Evolutionary conservation across 2,113 vertebrate species (phyloP).

Genomic region (Oxyruncus cristatus): DNA sequence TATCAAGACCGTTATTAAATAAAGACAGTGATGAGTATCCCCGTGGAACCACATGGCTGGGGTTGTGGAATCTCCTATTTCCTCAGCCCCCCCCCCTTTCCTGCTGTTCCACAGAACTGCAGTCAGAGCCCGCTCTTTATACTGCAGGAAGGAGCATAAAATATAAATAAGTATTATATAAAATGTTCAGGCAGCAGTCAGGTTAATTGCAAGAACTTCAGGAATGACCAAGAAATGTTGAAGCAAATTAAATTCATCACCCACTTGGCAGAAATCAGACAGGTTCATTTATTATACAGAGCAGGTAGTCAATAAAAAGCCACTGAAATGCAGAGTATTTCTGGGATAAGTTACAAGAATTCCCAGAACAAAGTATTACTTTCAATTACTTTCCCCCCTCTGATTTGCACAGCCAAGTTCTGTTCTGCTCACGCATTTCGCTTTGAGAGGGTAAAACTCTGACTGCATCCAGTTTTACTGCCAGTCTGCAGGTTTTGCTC

Average conservation of each 20-base stretch:
- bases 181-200: neutral
- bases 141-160: neutral
- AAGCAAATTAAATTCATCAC: neutral
- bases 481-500: neutral
- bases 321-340: constrained; percentile 3
- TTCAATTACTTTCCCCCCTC: neutral
- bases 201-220: neutral
- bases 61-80: neutral
- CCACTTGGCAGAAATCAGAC: neutral
- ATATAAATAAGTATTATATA: neutral
- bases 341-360: neutral
- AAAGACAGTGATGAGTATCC: accelerated
- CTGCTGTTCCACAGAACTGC: neutral
- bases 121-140: neutral
- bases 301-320: constrained; percentile 23
- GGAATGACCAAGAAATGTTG: neutral
- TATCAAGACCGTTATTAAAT: accelerated
- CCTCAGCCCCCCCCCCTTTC: neutral
- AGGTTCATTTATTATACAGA: neutral
- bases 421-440: neutral
- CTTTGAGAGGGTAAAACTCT: neutral
- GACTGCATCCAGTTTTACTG: neutral
- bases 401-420: neutral
- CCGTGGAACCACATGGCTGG: neutral
- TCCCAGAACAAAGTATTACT: neutral